Base-by-base conservation (phyloP, 2,888 invertebrate genomes). In the Capitulum mitella region DNA sequence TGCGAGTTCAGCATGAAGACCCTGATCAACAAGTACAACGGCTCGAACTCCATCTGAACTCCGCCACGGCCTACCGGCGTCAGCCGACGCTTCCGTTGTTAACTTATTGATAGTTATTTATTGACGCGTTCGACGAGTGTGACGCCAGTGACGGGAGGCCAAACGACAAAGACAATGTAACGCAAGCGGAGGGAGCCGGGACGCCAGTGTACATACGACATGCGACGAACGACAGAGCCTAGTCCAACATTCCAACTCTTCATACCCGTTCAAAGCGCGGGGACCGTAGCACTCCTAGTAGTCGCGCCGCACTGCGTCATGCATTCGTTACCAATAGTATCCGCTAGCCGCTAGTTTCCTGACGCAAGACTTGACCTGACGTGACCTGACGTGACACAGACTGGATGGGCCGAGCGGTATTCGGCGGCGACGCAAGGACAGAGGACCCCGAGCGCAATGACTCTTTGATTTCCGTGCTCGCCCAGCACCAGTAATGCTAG, bases 1-100 rank as follows among this genome's bases (percentile, higher is more conserved):
- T 82, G 82, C 70, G 80, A 81, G 76, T 82, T 82, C 79, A 80
- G 80, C 32, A 80, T 82, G n/a, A 82, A 82, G 80, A 79, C 79
- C 78, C 80, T 82, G 76, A 78, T 81, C 77, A 81, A 80, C 64
- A 80, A 80, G 79, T 81, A 80, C 78, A 76, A 76, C 46, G 76
- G 76, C n/a, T 76, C 76, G 3, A 76, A 76, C 76, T 32, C 16
- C 76, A 43, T 76, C 76, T 76, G 43, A 70, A 70, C 70, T 8
- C 70, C 26, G 8, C 70, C n/a, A n/a, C 22, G 29, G 29, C 3
- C 40, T 2, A 22, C 70, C 70, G 70, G 26, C 70, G 37, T 6
- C 70, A 40, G 34, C 29, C 12, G 43, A 43, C 43, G 6, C 5
- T 5, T 43, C 34, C 70, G 70, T 70, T 70, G 70, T 70, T 70